A percentile compares a stretch with the other conserved stretches of the same genome.
These are phyloP conservation scores for Leptoclinus maculatus DNA, from an alignment of 2,797 vertebrate genomes.

Conservation along the genomic window DNA sequence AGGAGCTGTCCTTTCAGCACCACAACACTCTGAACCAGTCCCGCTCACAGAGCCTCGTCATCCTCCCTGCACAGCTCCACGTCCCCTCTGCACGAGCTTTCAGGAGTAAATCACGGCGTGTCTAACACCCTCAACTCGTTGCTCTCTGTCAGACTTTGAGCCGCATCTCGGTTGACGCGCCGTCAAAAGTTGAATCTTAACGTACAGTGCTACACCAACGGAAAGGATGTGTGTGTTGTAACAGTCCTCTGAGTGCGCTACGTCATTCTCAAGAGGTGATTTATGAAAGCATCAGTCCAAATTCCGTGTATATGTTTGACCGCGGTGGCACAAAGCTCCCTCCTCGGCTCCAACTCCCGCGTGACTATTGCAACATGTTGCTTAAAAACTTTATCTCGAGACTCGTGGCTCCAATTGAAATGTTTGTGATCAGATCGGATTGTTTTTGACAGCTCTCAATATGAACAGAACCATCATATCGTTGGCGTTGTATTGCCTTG, in stretches of 20 bases:
- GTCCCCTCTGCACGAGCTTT: not conserved
- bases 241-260: not conserved
- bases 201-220: not conserved
- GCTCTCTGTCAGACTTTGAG: slow-evolving; percentile 1
- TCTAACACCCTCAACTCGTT: slow-evolving; percentile 3
- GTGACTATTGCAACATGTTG: slow-evolving; percentile 72
- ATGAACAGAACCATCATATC: not conserved
- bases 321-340: not conserved
- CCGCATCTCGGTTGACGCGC: slow-evolving; percentile 35
- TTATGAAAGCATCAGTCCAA: not conserved
- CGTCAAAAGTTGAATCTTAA: slow-evolving; percentile 29
- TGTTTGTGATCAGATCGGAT: not conserved
- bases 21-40: slow-evolving; percentile 13
- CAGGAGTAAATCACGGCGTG: not conserved
- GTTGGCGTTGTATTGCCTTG: not conserved
- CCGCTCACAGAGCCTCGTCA: not conserved
- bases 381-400: slow-evolving; percentile 63
- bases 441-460: not conserved
- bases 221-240: not conserved
- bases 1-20: slow-evolving; percentile 84
- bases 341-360: not conserved
- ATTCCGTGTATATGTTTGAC: not conserved
- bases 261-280: slow-evolving; percentile 5
- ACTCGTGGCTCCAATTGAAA: not conserved
- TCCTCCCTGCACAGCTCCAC: not conserved